A percentile compares a stretch with the other conserved stretches of the same genome.
These are phyloP conservation scores for Hoplodrina ambigua DNA, from an alignment of 2,888 invertebrate genomes.

Conservation along the genomic window DNA sequence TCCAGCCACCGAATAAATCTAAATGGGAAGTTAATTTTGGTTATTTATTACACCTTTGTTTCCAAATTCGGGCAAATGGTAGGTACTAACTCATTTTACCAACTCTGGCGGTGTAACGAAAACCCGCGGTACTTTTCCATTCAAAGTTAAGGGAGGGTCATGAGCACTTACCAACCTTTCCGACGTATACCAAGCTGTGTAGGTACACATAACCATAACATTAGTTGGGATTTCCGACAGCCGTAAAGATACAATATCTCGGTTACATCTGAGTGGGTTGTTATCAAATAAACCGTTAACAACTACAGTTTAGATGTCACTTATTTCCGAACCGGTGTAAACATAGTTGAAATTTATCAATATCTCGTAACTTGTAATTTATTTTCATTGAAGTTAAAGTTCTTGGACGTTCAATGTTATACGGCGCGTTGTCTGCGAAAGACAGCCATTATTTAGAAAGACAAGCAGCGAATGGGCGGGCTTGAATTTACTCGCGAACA, in stretches of 20 bases:
- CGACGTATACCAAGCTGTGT: constrained; percentile 22
- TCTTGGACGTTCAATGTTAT: constrained; percentile 34
- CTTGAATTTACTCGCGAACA: constrained; percentile 29
- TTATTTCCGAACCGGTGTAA: constrained; percentile 12
- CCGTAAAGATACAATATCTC: constrained; percentile 50
- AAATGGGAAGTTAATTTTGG: constrained; percentile 8
- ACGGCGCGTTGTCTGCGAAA: constrained; percentile 44
- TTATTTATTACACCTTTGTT: constrained; percentile 16
- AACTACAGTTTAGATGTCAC: constrained; percentile 15
- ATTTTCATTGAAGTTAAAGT: constrained; percentile 36
- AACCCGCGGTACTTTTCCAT: constrained; percentile 52
- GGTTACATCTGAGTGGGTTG: constrained; percentile 34
- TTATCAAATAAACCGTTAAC: constrained; percentile 45
- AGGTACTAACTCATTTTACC: constrained; percentile 44
- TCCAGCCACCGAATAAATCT: background rate
- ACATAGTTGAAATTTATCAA: constrained; percentile 20
- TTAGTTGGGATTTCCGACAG: constrained; percentile 50
- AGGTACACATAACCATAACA: constrained; percentile 28
- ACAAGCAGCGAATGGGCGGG: constrained; percentile 59
- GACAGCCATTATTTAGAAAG: constrained; percentile 58
- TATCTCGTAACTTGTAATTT: constrained; percentile 31
- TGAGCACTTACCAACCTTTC: constrained; percentile 48
- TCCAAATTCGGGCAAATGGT: constrained; percentile 40
- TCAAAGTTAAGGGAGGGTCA: constrained; percentile 47
- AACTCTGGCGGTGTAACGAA: constrained; percentile 37